A percentile compares a stretch with the other conserved stretches of the same genome.
phyloP scores from a whole-genome alignment of 2,113 vertebrate species.

The Crypturellus undulatus region DNA sequence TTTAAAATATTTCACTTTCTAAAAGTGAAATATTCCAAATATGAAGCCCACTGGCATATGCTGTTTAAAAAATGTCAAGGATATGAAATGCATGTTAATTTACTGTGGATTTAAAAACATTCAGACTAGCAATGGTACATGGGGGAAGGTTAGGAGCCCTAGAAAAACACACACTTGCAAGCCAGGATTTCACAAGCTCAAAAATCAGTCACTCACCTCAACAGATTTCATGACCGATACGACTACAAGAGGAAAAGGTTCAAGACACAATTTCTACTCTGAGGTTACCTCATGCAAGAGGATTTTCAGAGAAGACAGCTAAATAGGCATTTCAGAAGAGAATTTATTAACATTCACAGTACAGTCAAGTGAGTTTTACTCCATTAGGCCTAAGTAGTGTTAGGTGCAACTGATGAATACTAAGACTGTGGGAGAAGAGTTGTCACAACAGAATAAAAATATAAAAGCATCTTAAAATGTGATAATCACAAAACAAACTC shows the following conservation, averaged over 20 bases:
- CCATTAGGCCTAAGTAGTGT: background rate
- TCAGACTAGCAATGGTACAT: background rate
- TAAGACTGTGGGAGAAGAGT: background rate
- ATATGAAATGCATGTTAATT: background rate
- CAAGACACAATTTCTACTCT: background rate
- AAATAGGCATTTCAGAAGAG: background rate
- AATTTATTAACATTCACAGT: background rate
- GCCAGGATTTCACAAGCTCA: background rate
- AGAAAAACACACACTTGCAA: fast-evolving
- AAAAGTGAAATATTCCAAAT: background rate
- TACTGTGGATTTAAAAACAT: background rate
- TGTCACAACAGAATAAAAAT: background rate
- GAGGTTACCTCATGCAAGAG: background rate
- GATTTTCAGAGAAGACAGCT: background rate
- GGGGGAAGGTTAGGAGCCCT: no score
- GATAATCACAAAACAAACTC: background rate
- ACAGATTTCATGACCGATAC: background rate
- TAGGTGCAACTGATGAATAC: no score
- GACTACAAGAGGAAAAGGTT: background rate
- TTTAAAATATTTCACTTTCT: background rate
- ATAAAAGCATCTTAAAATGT: background rate
- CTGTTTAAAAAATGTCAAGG: background rate
- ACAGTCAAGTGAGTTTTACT: background rate
- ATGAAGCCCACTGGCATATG: background rate
- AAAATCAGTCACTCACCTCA: background rate